phyloP scores from a whole-genome alignment of 2,113 vertebrate genomes.

The Oceanites oceanicus region DNA sequence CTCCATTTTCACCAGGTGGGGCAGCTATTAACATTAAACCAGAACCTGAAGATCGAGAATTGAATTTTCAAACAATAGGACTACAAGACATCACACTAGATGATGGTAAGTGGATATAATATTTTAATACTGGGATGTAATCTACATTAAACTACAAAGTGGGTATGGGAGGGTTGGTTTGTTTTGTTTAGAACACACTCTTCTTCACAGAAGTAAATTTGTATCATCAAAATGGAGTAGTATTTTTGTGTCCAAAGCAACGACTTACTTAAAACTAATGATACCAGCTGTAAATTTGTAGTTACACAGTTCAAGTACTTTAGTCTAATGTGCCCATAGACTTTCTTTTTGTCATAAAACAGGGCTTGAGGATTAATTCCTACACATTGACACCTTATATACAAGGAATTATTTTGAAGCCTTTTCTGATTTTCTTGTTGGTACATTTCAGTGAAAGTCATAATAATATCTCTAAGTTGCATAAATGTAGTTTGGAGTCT shows the following conservation, averaged over 20 bases:
- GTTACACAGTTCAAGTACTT: background rate
- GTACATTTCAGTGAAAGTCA: background rate
- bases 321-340: background rate
- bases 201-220: background rate
- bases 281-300: background rate
- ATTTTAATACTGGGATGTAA: background rate
- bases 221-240: background rate
- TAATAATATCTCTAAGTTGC: background rate
- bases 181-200: background rate
- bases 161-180: background rate
- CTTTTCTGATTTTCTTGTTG: background rate
- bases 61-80: constrained; percentile 92
- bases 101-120: constrained; percentile 84
- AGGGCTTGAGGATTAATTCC: background rate
- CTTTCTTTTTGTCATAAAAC: background rate
- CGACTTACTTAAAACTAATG: background rate
- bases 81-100: constrained; percentile 98
- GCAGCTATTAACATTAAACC: constrained; percentile 88
- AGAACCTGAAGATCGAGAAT: constrained; percentile 90
- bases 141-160: background rate
- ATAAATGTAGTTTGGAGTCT: background rate
- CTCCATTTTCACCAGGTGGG: constrained; percentile 82
- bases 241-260: background rate
- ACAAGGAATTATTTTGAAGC: background rate
- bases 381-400: background rate